phyloP scores from a whole-genome alignment of 1,140 invertebrate species.

The Neodiprion lecontei region DNA sequence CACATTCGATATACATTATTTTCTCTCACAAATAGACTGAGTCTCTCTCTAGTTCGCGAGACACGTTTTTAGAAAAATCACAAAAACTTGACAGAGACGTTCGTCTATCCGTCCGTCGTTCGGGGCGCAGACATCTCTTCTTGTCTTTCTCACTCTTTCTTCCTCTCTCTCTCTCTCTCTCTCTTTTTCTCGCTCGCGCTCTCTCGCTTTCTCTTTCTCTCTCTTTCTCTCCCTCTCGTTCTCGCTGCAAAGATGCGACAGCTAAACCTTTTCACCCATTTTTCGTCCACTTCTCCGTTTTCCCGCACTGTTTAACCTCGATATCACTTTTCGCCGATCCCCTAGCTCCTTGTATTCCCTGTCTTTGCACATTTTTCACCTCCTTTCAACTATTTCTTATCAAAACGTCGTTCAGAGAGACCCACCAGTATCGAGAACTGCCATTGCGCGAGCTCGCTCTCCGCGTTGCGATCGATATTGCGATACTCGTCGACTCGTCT shows the following conservation, averaged over 20 bases:
- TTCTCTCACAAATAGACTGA: too few relatives aligned
- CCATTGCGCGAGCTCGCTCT: slow-evolving; percentile 30
- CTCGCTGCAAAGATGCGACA: slow-evolving; percentile 22
- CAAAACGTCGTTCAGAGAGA: slow-evolving; percentile 15
- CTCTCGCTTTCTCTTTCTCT: too few relatives aligned
- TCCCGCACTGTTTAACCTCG: slow-evolving; percentile 21
- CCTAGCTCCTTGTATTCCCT: slow-evolving; percentile 30
- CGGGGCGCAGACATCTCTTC: slow-evolving; percentile 35
- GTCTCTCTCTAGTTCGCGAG: too few relatives aligned
- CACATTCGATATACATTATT: too few relatives aligned
- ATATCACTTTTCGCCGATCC: slow-evolving; percentile 28
- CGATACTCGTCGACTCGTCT: slow-evolving; percentile 11
- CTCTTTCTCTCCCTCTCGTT: too few relatives aligned
- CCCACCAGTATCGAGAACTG: slow-evolving; percentile 30
- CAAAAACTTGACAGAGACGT: slow-evolving; percentile 33
- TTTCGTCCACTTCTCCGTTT: slow-evolving; percentile 8
- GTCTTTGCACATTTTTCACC: slow-evolving; percentile 36
- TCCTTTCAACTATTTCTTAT: slow-evolving; percentile 17
- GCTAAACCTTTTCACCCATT: slow-evolving; percentile 31
- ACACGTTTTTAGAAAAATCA: background rate
- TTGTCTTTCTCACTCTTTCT: too few relatives aligned
- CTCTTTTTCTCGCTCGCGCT: too few relatives aligned
- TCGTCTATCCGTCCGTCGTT: slow-evolving; percentile 34
- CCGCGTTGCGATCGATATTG: slow-evolving; percentile 7
- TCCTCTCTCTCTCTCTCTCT: too few relatives aligned